These are phyloP conservation scores for Harpalus rufipes DNA, from an alignment of 2,888 invertebrate genomes.

Conservation along the genomic window DNA sequence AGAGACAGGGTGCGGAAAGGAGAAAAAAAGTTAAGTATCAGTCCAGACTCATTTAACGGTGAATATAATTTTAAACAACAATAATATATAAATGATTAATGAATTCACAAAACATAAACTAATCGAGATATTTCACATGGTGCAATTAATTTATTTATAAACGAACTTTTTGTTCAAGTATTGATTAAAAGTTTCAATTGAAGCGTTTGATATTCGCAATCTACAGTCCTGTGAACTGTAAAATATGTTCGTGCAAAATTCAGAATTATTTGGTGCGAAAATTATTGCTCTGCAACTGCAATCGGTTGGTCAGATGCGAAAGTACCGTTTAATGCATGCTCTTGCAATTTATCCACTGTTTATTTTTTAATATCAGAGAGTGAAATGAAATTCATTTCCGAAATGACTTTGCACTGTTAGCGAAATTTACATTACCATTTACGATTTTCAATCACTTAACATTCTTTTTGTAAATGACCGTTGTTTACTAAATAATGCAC, in stretches of 20 bases:
- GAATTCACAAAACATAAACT: background rate
- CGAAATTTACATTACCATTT: background rate
- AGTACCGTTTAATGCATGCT: too few species aligned
- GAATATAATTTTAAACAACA: background rate
- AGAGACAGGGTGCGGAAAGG: too few species aligned
- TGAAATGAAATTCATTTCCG: conserved; percentile 2
- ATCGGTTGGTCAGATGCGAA: background rate
- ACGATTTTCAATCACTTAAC: background rate
- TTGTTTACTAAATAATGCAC: background rate
- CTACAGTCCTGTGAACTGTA: conserved; percentile 17
- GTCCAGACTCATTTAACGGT: too few species aligned
- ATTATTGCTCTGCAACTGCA: background rate
- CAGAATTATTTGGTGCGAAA: conserved; percentile 43
- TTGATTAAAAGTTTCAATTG: conserved; percentile 27
- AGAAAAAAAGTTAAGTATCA: too few species aligned
- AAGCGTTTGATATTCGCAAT: conserved; percentile 21
- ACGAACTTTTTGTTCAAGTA: background rate
- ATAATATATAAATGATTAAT: background rate
- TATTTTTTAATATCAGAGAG: conserved; percentile 3
- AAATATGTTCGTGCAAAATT: conserved; percentile 18
- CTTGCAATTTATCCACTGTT: background rate
- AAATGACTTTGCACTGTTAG: background rate
- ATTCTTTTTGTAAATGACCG: background rate
- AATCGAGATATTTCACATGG: background rate
- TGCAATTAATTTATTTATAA: background rate